Evolutionary conservation across 1,140 invertebrate species (phyloP), one percentile per base, ranked within the genome.

Genomic region (Lepidurus packardi): DNA sequence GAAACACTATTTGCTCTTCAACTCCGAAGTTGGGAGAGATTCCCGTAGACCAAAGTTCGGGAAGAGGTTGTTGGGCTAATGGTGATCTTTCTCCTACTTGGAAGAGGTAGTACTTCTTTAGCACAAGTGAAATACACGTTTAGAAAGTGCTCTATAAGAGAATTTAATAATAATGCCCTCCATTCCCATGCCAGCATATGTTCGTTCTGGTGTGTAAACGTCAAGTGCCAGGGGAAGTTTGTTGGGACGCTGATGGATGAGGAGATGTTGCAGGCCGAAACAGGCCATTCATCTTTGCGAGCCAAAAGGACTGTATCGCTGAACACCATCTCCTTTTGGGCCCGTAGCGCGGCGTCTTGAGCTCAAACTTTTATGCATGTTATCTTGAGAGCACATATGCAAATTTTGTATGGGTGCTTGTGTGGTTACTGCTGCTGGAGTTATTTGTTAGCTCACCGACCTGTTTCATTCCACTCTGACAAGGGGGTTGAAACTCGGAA

Each of bases 211-310:
- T 34, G 53, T 65, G 53, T 65, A 65, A 65, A 65, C 21, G 53
- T 65, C 53, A 65, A 65, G 53, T 16, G 16, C 53, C 53, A n/a
- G 7, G 53, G 21, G 53, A 21, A 65, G 8, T 13, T 65, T 65
- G 16, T 13, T 65, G 53, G 53, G 53, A 65, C 53, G 53, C 53
- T 65, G 53, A 65, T 65, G 53, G 53, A 65, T 65, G 53, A 65
- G 53, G 53, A 9, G 53, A 65, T 65, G 53, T 65, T 65, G 53
- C 53, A 65, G 53, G 53, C 53, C 53, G 53, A 65, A 65, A 21
- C 53, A 65, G 53, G 53, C 53, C 53, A 65, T 65, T 65, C 53
- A 65, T 65, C 53, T 65, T 65, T 65, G 53, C 53, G 21, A 65
- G 53, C 53, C 53, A 65, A 65, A 16, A 65, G 53, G 53, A 65